These are phyloP conservation scores for Limnodromus scolopaceus DNA, from an alignment of 2,797 vertebrate species.

Conservation along the genomic window DNA sequence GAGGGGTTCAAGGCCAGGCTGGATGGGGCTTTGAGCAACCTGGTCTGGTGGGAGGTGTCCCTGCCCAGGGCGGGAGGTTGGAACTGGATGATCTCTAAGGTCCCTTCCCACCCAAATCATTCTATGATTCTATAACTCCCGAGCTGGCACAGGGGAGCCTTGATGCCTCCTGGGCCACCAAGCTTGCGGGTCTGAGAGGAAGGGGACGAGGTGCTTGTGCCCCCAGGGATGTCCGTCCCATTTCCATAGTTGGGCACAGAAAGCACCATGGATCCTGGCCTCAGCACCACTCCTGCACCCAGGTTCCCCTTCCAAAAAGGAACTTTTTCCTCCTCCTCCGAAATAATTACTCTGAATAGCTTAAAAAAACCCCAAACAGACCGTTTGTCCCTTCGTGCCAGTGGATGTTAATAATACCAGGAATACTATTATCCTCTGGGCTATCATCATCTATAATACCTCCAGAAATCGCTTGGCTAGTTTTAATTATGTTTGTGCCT, in stretches of 20 bases:
- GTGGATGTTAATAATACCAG: not conserved
- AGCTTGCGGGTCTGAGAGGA: fast-evolving
- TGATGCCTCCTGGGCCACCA: fast-evolving
- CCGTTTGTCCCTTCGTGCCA: not conserved
- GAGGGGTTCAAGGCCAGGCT: too few relatives aligned
- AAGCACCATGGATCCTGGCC: not conserved
- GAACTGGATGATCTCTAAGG: too few relatives aligned
- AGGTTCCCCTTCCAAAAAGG: not conserved
- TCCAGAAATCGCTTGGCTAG: slow-evolving; percentile 61
- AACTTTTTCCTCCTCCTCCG: not conserved
- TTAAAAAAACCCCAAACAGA: not conserved
- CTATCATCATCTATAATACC: slow-evolving; percentile 66
- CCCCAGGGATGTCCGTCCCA: not conserved
- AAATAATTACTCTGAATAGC: not conserved
- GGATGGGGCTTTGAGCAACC: too few relatives aligned
- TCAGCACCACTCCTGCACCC: not conserved
- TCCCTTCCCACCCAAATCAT: too few relatives aligned
- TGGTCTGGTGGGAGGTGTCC: too few relatives aligned
- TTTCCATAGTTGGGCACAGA: fast-evolving
- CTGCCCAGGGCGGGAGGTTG: too few relatives aligned
- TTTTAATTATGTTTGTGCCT: slow-evolving; percentile 70
- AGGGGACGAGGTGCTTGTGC: fast-evolving
- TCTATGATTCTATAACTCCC: too few relatives aligned
- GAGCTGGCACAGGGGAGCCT: not conserved
- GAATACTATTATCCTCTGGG: not conserved